These are phyloP conservation scores for Bursaphelenchus okinawaensis DNA, from an alignment of 2,888 invertebrate species.

Conservation along the genomic window DNA sequence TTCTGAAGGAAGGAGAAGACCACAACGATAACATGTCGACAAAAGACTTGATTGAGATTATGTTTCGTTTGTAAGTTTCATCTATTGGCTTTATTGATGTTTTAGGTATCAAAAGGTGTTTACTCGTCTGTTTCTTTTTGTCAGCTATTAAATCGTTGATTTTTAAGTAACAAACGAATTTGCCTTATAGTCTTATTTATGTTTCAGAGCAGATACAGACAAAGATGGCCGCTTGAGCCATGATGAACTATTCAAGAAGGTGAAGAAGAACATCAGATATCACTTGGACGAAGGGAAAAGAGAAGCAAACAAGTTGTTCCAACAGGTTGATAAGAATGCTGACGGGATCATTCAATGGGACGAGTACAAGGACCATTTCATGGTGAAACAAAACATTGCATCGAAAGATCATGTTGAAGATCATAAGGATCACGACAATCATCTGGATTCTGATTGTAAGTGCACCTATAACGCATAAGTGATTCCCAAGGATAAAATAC, in stretches of 20 bases:
- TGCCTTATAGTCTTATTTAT: conserved; percentile 3
- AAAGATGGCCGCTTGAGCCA: conserved; percentile 53
- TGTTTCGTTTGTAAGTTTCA: conserved; percentile 56
- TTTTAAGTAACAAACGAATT: too few species aligned
- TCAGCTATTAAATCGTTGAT: background rate
- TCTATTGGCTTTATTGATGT: too few species aligned
- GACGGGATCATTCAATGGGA: conserved; percentile 68
- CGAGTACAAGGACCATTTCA: conserved; percentile 73
- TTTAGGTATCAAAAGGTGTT: too few species aligned
- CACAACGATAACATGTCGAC: conserved; percentile 28
- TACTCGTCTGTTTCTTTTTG: too few species aligned
- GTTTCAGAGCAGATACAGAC: conserved; percentile 58
- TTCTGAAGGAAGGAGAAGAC: conserved; percentile 57
- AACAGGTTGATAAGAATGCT: conserved; percentile 30
- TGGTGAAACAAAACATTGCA: conserved; percentile 68
- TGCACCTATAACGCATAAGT: conserved; percentile 6
- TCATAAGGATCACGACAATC: conserved; percentile 25
- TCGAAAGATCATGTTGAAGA: conserved; percentile 64
- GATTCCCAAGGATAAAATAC: too few species aligned
- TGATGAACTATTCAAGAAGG: conserved; percentile 59
- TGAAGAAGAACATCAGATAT: conserved; percentile 57
- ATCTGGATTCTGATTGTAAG: conserved; percentile 28
- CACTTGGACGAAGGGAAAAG: conserved; percentile 59
- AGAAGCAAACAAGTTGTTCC: conserved; percentile 51
- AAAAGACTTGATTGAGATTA: conserved; percentile 52